phyloP scores from a whole-genome alignment of 2,797 vertebrate genomes.

The Ispidina picta region DNA sequence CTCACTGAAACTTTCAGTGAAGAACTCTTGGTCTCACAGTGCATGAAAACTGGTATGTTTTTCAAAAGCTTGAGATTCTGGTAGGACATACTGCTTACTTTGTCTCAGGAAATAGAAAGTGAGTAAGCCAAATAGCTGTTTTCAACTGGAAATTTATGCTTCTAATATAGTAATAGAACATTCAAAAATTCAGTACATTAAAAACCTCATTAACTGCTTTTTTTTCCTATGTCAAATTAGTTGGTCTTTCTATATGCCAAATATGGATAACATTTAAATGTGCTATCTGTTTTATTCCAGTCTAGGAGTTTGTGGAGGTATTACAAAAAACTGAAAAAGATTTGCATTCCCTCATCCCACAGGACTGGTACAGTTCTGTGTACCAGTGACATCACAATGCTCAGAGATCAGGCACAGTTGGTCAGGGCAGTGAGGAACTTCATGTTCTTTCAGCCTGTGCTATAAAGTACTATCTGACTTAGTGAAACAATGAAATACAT shows the following conservation, averaged over 20 bases:
- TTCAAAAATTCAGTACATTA: background rate
- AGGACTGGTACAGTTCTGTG: background rate
- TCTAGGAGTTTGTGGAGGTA: background rate
- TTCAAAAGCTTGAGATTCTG: slow-evolving; percentile 8
- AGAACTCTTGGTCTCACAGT: background rate
- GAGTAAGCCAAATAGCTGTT: slow-evolving; percentile 42
- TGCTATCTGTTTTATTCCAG: background rate
- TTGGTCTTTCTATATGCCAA: background rate
- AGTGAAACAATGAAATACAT: background rate
- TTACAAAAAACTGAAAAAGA: background rate
- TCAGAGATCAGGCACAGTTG: background rate
- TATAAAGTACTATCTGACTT: background rate
- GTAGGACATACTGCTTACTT: slow-evolving; percentile 9
- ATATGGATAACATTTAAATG: background rate
- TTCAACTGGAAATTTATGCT: slow-evolving; percentile 28
- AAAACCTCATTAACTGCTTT: background rate
- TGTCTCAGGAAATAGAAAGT: slow-evolving; percentile 6
- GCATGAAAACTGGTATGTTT: slow-evolving; percentile 31
- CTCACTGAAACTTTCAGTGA: background rate
- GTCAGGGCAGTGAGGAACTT: background rate
- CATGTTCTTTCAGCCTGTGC: background rate
- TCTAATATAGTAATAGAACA: slow-evolving; percentile 2
- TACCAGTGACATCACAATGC: background rate
- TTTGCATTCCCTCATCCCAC: background rate
- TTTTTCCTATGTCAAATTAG: background rate